These are phyloP conservation scores for Drosophila jambulina DNA, from an alignment of 1,140 invertebrate species.

Conservation along the genomic window DNA sequence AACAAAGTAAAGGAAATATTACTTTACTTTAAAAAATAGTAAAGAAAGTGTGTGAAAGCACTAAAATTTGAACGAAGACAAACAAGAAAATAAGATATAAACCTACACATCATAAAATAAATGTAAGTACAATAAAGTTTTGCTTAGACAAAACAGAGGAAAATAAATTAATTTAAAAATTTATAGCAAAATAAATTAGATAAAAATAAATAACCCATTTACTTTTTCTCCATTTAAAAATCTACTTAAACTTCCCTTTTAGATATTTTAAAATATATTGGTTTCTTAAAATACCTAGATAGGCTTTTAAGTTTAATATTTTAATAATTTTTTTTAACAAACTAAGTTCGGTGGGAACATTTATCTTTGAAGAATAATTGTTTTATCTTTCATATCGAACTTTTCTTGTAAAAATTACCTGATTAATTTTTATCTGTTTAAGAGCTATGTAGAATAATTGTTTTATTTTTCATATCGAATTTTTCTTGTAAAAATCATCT, in stretches of 20 bases:
- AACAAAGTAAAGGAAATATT: background rate
- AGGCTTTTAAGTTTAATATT: background rate
- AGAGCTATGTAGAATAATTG: background rate
- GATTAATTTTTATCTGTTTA: background rate
- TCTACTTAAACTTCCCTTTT: background rate
- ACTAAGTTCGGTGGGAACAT: accelerated
- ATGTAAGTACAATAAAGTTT: background rate
- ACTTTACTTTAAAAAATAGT: background rate
- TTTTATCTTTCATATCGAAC: background rate
- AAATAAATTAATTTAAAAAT: background rate
- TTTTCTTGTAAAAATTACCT: background rate
- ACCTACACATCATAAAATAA: background rate
- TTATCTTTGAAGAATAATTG: background rate
- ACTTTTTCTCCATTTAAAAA: background rate
- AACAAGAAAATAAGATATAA: background rate
- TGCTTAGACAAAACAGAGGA: background rate
- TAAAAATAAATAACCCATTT: too few relatives aligned
- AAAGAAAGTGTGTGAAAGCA: background rate
- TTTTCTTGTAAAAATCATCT: too few relatives aligned
- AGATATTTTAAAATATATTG: background rate
- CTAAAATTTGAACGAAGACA: too few relatives aligned
- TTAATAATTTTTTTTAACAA: background rate
- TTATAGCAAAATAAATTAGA: background rate
- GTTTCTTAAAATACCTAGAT: background rate
- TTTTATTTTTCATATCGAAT: too few relatives aligned